A percentile compares a stretch with the other conserved stretches of the same genome.
These are phyloP conservation scores for Chrysina gloriosa DNA, from an alignment of 2,888 invertebrate species.

Conservation along the genomic window DNA sequence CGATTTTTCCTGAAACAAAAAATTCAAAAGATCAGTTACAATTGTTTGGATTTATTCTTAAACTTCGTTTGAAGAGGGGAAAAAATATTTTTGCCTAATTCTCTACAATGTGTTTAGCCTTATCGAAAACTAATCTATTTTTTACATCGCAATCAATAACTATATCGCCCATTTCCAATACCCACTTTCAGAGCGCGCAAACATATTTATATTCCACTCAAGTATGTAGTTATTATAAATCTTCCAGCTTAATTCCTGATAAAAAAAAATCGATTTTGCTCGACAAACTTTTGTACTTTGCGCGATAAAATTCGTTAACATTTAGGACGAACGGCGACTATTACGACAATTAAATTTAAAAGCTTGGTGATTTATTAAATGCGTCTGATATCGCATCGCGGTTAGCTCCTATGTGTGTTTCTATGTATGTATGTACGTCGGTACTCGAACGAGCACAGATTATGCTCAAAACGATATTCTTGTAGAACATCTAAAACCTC, in stretches of 20 bases:
- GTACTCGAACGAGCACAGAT: background rate
- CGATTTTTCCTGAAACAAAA: conserved; percentile 84
- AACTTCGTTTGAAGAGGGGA: no score
- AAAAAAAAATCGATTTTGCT: conserved; percentile 18
- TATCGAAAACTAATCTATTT: conserved; percentile 14
- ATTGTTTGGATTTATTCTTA: no score
- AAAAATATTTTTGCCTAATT: no score
- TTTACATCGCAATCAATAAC: conserved; percentile 19
- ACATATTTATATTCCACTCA: conserved; percentile 16
- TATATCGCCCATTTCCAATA: conserved; percentile 11
- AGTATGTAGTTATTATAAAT: conserved; percentile 19
- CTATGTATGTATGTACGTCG: background rate
- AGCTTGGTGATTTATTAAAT: no score
- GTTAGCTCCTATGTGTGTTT: no score
- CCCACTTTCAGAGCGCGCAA: background rate
- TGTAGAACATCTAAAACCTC: background rate
- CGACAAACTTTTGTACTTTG: conserved; percentile 9
- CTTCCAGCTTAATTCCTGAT: conserved; percentile 18
- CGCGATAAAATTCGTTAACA: conserved; percentile 2
- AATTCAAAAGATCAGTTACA: background rate
- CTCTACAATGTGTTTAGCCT: background rate
- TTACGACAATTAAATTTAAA: background rate
- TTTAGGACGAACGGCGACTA: background rate
- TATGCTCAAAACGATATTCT: background rate
- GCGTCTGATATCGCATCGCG: no score